Evolutionary conservation across 1,140 invertebrate species (phyloP).

Genomic region (Atta cephalotes): DNA sequence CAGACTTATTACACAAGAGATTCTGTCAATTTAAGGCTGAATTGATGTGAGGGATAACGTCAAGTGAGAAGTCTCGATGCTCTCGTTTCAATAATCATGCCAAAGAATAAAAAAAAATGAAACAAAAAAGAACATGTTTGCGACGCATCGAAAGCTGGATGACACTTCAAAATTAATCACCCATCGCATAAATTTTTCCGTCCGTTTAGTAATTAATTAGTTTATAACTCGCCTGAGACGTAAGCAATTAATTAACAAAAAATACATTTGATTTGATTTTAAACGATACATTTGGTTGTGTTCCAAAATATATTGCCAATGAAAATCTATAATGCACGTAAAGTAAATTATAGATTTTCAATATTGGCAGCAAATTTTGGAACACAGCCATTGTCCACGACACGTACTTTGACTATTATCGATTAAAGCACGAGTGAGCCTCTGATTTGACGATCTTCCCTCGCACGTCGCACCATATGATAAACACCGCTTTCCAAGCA

Average conservation of each 20-base stretch:
- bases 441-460: constrained; percentile 56
- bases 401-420: constrained; percentile 17
- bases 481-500: constrained; percentile 66
- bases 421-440: constrained; percentile 14
- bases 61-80: constrained; percentile 46
- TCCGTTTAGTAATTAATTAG: not conserved
- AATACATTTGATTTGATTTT: not conserved
- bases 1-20: constrained; percentile 67
- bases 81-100: not conserved
- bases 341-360: no score
- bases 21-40: constrained; percentile 74
- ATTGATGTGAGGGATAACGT: constrained; percentile 60
- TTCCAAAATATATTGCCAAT: no score
- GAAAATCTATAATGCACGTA: no score
- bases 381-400: not conserved
- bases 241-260: constrained; percentile 6
- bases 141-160: not conserved
- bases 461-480: constrained; percentile 41
- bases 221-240: not conserved
- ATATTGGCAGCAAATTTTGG: no score
- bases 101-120: not conserved
- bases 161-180: constrained; percentile 35
- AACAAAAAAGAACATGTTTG: not conserved
- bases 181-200: not conserved
- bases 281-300: not conserved